Base-by-base conservation (phyloP, 2,113 vertebrate species). In the Eira barbara region DNA sequence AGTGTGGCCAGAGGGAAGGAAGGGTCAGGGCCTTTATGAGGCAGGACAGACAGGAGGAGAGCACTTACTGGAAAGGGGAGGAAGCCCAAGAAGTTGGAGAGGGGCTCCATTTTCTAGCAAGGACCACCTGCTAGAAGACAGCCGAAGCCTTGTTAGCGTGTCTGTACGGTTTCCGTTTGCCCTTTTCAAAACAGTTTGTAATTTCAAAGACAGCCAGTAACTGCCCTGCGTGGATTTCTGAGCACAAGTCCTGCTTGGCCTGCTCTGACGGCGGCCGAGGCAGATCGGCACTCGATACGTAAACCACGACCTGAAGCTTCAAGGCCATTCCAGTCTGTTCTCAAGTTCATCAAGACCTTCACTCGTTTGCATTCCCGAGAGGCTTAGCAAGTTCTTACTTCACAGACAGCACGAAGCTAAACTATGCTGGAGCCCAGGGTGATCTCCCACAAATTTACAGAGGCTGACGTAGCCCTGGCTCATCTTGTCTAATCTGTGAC, bases 241-340 rank as follows among this genome's bases (percentile, higher is more conserved):
- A 78, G 73, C 71, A 79, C 39, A 55, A 87, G 52, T 27, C 57
- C 73, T 39, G 25, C 67, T 6, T 49, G 49, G 52, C 67, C 93
- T 45, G 36, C 61, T 15, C 47, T 4, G 15, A 27, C 1, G 52
- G 57, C n/a, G 59, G 85, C 8, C 8, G 57, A 45, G 81, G 79
- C 81, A 31, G 74, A 92, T 67, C 27, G 47, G 42, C 36, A 73
- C 84, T 52, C 36, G 25, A 17, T 0, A 86, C 21, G 13, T 61
- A 95, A 96, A 96, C 94, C 90, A 92, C n/a, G 36, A n/a, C 10
- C 73, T 13, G 12, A n/a, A 65, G 92, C 76, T 59, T 45, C 10
- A 1, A n/a, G 89, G 86, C 81, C 95, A 84, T 83, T 52, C 79
- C n/a, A 67, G 89, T 34, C 34, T 55, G 89, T 42, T 74, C 91